These are phyloP conservation scores for Drosophila macrospina DNA, from an alignment of 2,888 invertebrate species.

Conservation along the genomic window DNA sequence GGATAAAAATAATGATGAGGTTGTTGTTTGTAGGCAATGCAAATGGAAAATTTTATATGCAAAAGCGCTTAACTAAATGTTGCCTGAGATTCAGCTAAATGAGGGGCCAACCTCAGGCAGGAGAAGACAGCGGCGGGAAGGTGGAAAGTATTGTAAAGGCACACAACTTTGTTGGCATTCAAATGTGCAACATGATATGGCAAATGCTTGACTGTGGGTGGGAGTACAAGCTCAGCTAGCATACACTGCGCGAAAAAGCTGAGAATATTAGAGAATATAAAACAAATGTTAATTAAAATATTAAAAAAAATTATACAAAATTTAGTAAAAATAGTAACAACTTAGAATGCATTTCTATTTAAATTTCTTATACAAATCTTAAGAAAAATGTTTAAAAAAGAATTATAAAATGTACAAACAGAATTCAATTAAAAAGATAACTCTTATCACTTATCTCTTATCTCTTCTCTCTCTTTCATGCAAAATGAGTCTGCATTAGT, in stretches of 20 bases:
- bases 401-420: no score
- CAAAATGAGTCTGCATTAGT: no score
- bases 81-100: conserved; percentile 33
- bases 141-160: not conserved
- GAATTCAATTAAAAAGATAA: no score
- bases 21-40: conserved; percentile 44
- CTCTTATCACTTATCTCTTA: no score
- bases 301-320: no score
- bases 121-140: not conserved
- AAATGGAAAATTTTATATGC: conserved; percentile 58
- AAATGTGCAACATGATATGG: conserved; percentile 71
- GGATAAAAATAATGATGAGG: conserved; percentile 68
- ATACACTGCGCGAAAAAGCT: conserved; percentile 25
- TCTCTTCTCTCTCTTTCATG: no score
- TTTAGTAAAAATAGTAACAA: no score
- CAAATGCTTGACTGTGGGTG: conserved; percentile 53
- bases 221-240: conserved; percentile 12
- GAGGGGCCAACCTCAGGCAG: not conserved
- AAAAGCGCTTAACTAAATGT: conserved; percentile 65
- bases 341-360: no score
- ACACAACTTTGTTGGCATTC: conserved; percentile 41
- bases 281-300: not conserved
- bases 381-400: no score
- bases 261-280: not conserved
- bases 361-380: no score